phyloP scores from a whole-genome alignment of 2,797 vertebrate genomes.

The Clamator glandarius region DNA sequence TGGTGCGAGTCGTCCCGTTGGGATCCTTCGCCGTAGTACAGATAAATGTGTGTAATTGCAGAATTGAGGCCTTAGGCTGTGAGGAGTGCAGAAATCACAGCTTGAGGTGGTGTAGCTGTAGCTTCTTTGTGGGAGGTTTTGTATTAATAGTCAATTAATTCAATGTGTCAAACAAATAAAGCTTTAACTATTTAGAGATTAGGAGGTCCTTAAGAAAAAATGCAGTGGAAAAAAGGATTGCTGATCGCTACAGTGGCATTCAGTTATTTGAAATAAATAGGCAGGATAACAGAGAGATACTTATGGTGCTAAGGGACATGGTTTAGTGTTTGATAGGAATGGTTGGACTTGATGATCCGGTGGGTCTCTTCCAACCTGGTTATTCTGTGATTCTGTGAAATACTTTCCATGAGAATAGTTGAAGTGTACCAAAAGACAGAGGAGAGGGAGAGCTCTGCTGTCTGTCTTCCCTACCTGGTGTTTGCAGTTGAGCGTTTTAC shows the following conservation, averaged over 20 bases:
- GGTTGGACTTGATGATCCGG: no score
- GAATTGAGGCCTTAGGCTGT: conserved; percentile 10
- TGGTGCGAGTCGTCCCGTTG: background rate
- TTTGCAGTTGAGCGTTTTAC: background rate
- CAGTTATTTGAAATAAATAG: background rate
- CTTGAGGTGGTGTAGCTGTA: background rate
- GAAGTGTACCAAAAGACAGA: background rate
- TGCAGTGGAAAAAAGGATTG: background rate
- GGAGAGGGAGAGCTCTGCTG: background rate
- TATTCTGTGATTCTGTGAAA: no score
- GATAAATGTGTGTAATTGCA: conserved; percentile 34
- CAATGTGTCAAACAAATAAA: conserved; percentile 31
- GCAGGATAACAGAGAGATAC: background rate
- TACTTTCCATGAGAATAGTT: background rate
- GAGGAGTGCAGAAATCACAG: conserved; percentile 8
- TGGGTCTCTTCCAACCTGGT: no score
- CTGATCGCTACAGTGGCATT: fast-evolving
- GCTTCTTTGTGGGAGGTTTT: conserved; percentile 23
- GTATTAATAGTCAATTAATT: conserved; percentile 1
- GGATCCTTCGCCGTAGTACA: background rate
- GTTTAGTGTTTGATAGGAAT: no score
- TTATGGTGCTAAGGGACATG: no score
- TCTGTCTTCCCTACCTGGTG: background rate
- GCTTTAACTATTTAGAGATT: background rate
- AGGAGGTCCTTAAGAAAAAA: background rate